These are phyloP conservation scores for Aurelia sp. DNA, from an alignment of 30 jellyfish, hydroid and myxozoan genomes.

Conservation along the genomic window DNA sequence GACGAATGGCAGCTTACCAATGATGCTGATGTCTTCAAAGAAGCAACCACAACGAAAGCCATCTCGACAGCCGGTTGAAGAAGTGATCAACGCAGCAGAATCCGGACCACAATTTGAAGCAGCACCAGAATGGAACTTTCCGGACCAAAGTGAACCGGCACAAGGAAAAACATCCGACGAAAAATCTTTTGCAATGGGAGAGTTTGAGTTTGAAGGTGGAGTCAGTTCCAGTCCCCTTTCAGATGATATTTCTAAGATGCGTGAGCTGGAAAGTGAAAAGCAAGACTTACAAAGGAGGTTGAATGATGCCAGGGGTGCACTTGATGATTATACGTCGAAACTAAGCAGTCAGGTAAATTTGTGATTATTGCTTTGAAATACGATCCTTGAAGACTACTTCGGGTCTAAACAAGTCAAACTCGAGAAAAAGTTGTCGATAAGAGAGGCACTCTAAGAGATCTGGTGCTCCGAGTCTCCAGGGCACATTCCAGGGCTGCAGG, in stretches of 20 bases:
- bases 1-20: neutral
- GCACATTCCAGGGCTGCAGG: too few species aligned
- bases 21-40: neutral
- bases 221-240: neutral
- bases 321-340: slow-evolving; percentile 79
- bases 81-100: slow-evolving; percentile 27
- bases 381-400: too few species aligned
- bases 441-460: too few species aligned
- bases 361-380: too few species aligned
- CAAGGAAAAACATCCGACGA: neutral
- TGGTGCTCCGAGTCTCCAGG: too few species aligned
- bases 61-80: slow-evolving; percentile 39
- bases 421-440: too few species aligned
- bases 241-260: slow-evolving; percentile 56
- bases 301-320: slow-evolving; percentile 76
- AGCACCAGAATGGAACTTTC: slow-evolving; percentile 69
- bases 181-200: neutral
- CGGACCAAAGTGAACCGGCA: slow-evolving; percentile 41
- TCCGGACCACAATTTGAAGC: slow-evolving; percentile 51
- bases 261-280: slow-evolving; percentile 82
- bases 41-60: slow-evolving; percentile 14
- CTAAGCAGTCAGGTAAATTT: slow-evolving; percentile 79
- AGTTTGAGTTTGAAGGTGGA: neutral
- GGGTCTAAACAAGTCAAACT: too few species aligned
- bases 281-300: slow-evolving; percentile 75